A percentile compares a stretch with the other conserved stretches of the same genome.
Conservation (phyloP, 2,888 invertebrate genomes). For the Synanthedon vespiformis region DNA sequence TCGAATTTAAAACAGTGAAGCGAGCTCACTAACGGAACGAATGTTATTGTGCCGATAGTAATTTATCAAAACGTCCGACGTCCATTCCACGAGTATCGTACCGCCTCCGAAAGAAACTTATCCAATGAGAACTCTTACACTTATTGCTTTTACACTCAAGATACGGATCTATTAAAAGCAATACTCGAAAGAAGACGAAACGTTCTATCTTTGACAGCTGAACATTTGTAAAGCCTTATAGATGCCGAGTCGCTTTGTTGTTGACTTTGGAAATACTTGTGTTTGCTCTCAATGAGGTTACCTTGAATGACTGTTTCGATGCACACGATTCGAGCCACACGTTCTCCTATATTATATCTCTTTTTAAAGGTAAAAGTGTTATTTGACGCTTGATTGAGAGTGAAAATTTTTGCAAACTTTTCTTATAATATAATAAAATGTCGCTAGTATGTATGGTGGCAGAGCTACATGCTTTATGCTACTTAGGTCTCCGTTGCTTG, state of each 20-base stretch:
- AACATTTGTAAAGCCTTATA: slow-evolving; percentile 3
- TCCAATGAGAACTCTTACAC: slow-evolving; percentile 30
- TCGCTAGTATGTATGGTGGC: too few species aligned
- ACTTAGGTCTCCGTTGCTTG: too few species aligned
- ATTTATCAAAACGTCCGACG: slow-evolving; percentile 59
- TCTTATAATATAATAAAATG: too few species aligned
- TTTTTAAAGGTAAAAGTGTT: too few species aligned
- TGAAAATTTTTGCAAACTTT: too few species aligned
- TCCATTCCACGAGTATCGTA: slow-evolving; percentile 13
- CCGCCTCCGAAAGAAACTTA: slow-evolving; percentile 23
- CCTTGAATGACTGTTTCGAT: too few species aligned
- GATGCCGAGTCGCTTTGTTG: not conserved
- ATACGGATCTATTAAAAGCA: slow-evolving; percentile 38
- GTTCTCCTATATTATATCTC: too few species aligned
- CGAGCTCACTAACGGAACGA: slow-evolving; percentile 32
- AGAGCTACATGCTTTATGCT: too few species aligned
- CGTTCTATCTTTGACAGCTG: slow-evolving; percentile 34
- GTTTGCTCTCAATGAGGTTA: too few species aligned
- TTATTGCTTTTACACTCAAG: slow-evolving; percentile 37
- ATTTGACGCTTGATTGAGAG: too few species aligned
- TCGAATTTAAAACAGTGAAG: slow-evolving; percentile 41
- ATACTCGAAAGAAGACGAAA: slow-evolving; percentile 28
- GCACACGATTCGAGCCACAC: too few species aligned
- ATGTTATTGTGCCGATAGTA: slow-evolving; percentile 53
- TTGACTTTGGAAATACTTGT: slow-evolving; percentile 2